Percentiles rank a stretch among this genome's conserved stretches.
These are phyloP conservation scores for Dendrolimus punctatus DNA, from an alignment of 1,140 invertebrate genomes.

Conservation along the genomic window DNA sequence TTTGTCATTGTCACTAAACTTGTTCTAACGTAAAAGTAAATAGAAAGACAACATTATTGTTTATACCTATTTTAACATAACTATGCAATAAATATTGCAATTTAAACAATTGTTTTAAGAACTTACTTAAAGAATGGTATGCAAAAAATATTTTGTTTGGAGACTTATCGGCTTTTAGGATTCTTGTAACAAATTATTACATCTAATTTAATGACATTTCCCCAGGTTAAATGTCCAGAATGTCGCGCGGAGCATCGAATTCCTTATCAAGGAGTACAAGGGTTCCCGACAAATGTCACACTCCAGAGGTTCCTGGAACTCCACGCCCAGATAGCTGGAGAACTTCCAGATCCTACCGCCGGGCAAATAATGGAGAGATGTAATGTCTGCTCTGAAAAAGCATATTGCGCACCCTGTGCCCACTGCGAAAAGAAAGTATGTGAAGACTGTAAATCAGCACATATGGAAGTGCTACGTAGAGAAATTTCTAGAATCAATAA, in stretches of 20 bases:
- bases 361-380: constrained; percentile 88
- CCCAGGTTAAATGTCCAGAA: constrained; percentile 97
- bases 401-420: constrained; percentile 89
- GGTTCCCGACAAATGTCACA: constrained; percentile 97
- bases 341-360: constrained; percentile 89
- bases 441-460: constrained; percentile 92
- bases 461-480: constrained; percentile 94
- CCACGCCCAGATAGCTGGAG: constrained; percentile 94
- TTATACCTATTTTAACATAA: too few relatives aligned
- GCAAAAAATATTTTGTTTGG: too few relatives aligned
- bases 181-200: background rate
- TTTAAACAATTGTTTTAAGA: too few relatives aligned
- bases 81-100: too few relatives aligned
- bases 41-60: too few relatives aligned
- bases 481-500: constrained; percentile 96
- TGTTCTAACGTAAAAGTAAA: too few relatives aligned
- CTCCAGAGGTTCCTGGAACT: constrained; percentile 95
- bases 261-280: constrained; percentile 96
- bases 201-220: constrained; percentile 16
- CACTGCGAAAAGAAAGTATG: constrained; percentile 97
- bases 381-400: constrained; percentile 95
- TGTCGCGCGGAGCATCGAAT: constrained; percentile 97
- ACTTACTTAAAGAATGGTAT: too few relatives aligned
- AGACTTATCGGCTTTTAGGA: too few relatives aligned
- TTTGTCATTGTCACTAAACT: background rate